Conservation (phyloP, 2,113 vertebrate species). For the Edolisoma coerulescens region DNA sequence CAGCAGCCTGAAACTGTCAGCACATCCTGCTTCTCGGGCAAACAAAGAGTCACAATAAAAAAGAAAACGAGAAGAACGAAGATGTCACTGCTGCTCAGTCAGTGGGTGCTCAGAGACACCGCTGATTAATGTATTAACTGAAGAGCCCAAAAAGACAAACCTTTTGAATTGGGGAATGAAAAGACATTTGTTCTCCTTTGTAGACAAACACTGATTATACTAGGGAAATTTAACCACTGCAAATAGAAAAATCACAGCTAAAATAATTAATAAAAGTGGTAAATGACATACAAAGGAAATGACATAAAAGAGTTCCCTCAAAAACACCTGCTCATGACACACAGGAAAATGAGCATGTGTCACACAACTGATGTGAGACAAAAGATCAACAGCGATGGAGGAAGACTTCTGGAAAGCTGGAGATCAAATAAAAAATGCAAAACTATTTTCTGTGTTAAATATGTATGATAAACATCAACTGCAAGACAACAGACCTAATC, state of each 20-base stretch:
- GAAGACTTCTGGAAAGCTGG: background rate
- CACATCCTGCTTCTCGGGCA: background rate
- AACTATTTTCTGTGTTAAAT: background rate
- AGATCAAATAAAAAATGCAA: background rate
- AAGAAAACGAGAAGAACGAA: background rate
- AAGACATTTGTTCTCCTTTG: conserved; percentile 9
- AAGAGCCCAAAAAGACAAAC: background rate
- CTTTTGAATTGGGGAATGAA: background rate
- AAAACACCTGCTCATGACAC: background rate
- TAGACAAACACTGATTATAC: background rate
- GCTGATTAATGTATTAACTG: background rate
- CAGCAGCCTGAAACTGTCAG: background rate
- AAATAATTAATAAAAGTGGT: background rate
- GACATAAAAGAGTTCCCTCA: background rate
- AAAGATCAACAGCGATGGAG: background rate
- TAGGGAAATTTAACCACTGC: background rate
- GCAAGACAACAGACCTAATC: background rate
- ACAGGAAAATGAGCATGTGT: background rate
- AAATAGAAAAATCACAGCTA: background rate
- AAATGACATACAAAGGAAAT: background rate
- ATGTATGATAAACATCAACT: background rate
- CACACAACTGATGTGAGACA: background rate
- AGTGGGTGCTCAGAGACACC: background rate
- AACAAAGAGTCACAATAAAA: background rate
- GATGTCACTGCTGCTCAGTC: background rate